phyloP scores from a whole-genome alignment of 2,888 invertebrate genomes.

The Lochmaea crataegi region DNA sequence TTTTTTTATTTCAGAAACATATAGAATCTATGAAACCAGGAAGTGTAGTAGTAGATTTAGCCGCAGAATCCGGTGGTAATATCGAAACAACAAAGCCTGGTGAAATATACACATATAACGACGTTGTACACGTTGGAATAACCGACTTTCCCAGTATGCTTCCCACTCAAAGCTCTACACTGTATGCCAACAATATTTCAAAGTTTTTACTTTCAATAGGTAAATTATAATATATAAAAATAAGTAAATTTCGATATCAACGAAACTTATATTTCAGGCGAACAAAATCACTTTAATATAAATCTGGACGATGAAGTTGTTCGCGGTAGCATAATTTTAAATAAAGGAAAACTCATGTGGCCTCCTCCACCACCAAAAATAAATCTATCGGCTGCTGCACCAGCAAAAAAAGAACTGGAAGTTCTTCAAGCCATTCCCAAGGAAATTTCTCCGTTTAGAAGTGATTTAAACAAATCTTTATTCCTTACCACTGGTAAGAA shows the following conservation, averaged over 20 bases:
- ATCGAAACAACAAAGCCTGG: slow-evolving; percentile 85
- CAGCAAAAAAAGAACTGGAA: slow-evolving; percentile 61
- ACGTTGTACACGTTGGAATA: slow-evolving; percentile 86
- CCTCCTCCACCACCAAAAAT: slow-evolving; percentile 78
- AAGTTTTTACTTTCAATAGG: slow-evolving; percentile 87
- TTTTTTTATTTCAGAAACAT: slow-evolving; percentile 72
- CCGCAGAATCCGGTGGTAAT: slow-evolving; percentile 90
- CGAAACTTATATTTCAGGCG: slow-evolving; percentile 66
- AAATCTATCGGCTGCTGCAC: slow-evolving; percentile 64
- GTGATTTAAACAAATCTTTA: slow-evolving; percentile 76
- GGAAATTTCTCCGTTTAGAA: slow-evolving; percentile 72
- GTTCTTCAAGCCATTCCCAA: slow-evolving; percentile 51
- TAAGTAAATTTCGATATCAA: slow-evolving; percentile 13
- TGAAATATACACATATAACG: slow-evolving; percentile 78
- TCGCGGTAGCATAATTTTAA: slow-evolving; percentile 82
- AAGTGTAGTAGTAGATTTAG: slow-evolving; percentile 89
- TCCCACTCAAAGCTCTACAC: slow-evolving; percentile 86
- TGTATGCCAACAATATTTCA: slow-evolving; percentile 92
- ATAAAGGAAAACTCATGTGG: slow-evolving; percentile 82
- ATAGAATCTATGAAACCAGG: slow-evolving; percentile 86
- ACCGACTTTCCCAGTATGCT: slow-evolving; percentile 87
- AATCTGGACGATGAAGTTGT: slow-evolving; percentile 89
- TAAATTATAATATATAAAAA: slow-evolving; percentile 53
- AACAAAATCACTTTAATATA: slow-evolving; percentile 82
- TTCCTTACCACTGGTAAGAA: slow-evolving; percentile 74